Evolutionary conservation across 2,113 vertebrate species (phyloP).

Genomic region (Sardina pilchardus): DNA sequence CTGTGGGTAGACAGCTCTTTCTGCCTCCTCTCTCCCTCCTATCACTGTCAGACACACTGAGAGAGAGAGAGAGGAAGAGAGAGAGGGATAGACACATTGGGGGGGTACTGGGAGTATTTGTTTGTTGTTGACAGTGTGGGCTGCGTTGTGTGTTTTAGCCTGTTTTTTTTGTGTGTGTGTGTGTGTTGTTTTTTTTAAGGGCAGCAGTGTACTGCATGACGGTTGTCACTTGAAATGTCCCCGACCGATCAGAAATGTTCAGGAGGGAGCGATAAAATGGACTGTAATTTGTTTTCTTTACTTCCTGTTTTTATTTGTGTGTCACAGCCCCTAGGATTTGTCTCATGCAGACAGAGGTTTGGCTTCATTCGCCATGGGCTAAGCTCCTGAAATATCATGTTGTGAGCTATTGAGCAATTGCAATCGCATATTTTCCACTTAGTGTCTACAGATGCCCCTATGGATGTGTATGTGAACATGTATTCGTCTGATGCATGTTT

Average conservation of each 20-base stretch:
- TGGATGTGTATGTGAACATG: neutral
- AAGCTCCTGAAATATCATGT: neutral
- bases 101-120: constrained; percentile 43
- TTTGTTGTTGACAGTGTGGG: constrained; percentile 36
- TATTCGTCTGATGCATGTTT: neutral
- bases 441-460: neutral
- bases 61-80: neutral
- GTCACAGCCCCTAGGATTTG: neutral
- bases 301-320: neutral
- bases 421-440: neutral
- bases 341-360: neutral
- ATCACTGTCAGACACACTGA: neutral
- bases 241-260: neutral
- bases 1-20: neutral
- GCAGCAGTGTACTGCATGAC: neutral
- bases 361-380: neutral
- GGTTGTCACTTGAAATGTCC: constrained; percentile 1
- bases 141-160: constrained; percentile 29
- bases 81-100: constrained; percentile 19
- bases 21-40: neutral
- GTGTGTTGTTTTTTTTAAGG: neutral
- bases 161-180: neutral
- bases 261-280: neutral
- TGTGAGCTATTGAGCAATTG: neutral
- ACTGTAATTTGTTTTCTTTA: neutral